These are phyloP conservation scores for Paedocypris micromegethes DNA, from an alignment of 2,797 vertebrate species.

Conservation along the genomic window DNA sequence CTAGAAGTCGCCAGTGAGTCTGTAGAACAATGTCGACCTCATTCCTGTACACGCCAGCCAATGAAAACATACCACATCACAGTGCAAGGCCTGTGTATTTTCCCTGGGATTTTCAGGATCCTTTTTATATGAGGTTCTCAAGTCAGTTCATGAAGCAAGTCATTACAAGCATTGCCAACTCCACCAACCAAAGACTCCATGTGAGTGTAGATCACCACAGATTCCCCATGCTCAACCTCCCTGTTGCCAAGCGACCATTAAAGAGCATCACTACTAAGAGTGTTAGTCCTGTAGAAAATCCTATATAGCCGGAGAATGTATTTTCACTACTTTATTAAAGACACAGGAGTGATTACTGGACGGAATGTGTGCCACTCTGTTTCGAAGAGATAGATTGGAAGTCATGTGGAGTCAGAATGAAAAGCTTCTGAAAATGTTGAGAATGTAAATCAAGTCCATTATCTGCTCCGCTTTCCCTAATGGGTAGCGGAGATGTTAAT, in stretches of 20 bases:
- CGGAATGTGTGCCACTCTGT: too few species aligned
- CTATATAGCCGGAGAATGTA: neutral
- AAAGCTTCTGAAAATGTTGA: too few species aligned
- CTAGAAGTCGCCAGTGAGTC: conserved; percentile 24
- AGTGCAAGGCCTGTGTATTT: conserved; percentile 6
- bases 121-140: conserved; percentile 18
- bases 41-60: neutral
- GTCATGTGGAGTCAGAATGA: too few species aligned
- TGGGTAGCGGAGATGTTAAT: too few species aligned
- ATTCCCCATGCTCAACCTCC: conserved; percentile 24
- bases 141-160: conserved; percentile 17
- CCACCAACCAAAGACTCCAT: conserved; percentile 9
- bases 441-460: too few species aligned
- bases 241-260: conserved; percentile 35
- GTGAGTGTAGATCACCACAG: conserved; percentile 23
- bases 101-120: conserved; percentile 10
- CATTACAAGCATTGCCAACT: conserved; percentile 17
- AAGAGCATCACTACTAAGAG: conserved; percentile 13
- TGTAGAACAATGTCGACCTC: neutral
- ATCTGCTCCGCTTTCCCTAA: too few species aligned
- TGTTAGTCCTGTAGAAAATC: neutral
- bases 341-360: too few species aligned
- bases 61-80: conserved; percentile 28
- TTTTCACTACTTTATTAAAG: neutral
- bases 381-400: too few species aligned